Evolutionary conservation across 2,797 vertebrate species (phyloP), one percentile per base, ranked within the genome.

Genomic region (Characodon lateralis): DNA sequence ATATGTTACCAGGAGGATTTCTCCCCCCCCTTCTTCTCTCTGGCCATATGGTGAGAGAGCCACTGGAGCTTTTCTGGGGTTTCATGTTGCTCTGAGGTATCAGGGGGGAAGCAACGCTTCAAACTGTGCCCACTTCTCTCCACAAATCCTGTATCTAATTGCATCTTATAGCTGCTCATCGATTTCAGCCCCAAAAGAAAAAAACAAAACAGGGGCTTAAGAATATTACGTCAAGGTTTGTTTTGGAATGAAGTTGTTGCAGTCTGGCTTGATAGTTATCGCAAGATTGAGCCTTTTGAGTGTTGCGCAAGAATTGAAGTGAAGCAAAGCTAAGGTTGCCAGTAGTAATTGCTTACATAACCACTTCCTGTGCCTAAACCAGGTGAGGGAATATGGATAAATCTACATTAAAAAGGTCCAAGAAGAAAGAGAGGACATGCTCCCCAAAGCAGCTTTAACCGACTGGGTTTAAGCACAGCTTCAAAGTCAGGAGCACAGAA

Each of bases 11-110:
- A 24, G 76, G 72, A 86, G 84, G 78, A 58, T 83, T 87, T 90
- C 14, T 53, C 18, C 4, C 31, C 16, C 31, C 63, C 31, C 7
- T 31, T 12, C n/a, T 55, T 6, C 31, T 72, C 35, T 84, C 76
- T 81, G 1, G 16, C 92, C 93, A 94, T 90, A 94, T 92, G 92
- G 93, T 74, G 87, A 77, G 83, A 90, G 91, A 90, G 87, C 85
- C 88, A 89, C 88, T 92, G 85, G 87, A 92, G 91, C 90, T 88
- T 90, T 87, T 90, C 89, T 86, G 87, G 58, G 92, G 92, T 93
- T 91, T 94, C 89, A 88, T 92, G 91, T 94, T 93, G 87, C 92
- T 89, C 85, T 82, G 80, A 86, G 86, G 89, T 89, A 90, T 88
- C 80, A 72, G 41, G 56, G 74, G 55, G 70, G 78, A 68, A 48